These are phyloP conservation scores for Rhagophthalmus giganteus DNA, from an alignment of 2,888 invertebrate species.

Conservation along the genomic window DNA sequence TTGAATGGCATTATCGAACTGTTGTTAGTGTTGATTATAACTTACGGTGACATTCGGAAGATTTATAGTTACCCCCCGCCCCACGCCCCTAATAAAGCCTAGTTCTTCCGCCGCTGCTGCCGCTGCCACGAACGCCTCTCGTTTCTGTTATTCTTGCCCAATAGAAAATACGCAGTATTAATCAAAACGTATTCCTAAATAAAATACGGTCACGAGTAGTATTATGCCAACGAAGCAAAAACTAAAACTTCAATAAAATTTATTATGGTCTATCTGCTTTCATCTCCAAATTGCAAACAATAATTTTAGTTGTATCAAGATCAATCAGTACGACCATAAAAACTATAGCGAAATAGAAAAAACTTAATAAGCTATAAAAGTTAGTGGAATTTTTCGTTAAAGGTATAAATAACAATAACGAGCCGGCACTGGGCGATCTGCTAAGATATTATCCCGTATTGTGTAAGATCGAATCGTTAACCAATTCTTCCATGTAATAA, in stretches of 20 bases:
- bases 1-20: conserved; percentile 39
- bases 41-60: conserved; percentile 24
- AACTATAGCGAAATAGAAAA: conserved; percentile 5
- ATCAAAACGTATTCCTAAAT: too few species aligned
- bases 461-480: conserved; percentile 26
- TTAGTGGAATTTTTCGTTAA: conserved; percentile 13
- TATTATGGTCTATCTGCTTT: too few species aligned
- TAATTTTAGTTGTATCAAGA: conserved; percentile 2
- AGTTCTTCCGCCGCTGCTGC: too few species aligned
- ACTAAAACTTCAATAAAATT: too few species aligned
- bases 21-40: conserved; percentile 30
- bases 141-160: too few species aligned
- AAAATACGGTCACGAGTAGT: too few species aligned
- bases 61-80: conserved; percentile 19
- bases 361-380: conserved; percentile 10
- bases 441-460: conserved; percentile 20
- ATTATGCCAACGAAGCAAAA: too few species aligned
- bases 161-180: too few species aligned
- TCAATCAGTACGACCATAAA: conserved; percentile 3
- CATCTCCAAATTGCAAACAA: background rate
- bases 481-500: conserved; percentile 37
- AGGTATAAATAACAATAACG: conserved; percentile 7
- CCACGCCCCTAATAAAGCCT: too few species aligned
- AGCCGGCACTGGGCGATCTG: conserved; percentile 14
- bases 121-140: too few species aligned